phyloP scores from a whole-genome alignment of 2,888 invertebrate genomes.

The Acrobasis consociella region DNA sequence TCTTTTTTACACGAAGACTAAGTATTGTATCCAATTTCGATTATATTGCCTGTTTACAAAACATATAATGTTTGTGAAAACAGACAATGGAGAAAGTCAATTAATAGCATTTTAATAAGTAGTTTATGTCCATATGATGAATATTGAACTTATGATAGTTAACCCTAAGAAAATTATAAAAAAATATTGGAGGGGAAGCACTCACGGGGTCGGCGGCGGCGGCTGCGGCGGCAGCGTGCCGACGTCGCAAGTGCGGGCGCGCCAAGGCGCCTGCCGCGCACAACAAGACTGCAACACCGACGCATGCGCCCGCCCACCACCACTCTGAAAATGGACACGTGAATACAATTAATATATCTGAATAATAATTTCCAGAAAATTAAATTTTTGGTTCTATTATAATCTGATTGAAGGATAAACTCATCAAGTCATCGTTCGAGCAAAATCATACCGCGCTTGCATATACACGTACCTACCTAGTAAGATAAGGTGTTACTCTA shows the following conservation, averaged over 20 bases:
- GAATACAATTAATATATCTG: background rate
- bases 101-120: conserved; percentile 79
- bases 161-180: background rate
- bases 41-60: too few relatives aligned
- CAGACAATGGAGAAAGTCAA: too few relatives aligned
- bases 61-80: too few relatives aligned
- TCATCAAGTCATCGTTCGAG: too few relatives aligned
- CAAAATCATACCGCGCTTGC: too few relatives aligned
- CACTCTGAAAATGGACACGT: conserved; percentile 62
- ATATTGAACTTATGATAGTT: too few relatives aligned
- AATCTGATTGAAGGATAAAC: too few relatives aligned
- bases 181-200: conserved; percentile 29
- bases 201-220: conserved; percentile 75
- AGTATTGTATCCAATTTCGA: too few relatives aligned
- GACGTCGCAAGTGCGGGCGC: conserved; percentile 72
- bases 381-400: too few relatives aligned
- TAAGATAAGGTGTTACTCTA: too few relatives aligned
- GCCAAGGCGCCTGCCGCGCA: conserved; percentile 77
- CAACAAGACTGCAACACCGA: conserved; percentile 70
- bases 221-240: conserved; percentile 61
- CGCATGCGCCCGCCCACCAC: conserved; percentile 81
- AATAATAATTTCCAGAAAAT: background rate
- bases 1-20: too few relatives aligned
- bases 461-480: too few relatives aligned
- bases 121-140: conserved; percentile 84